Conservation (phyloP, 2,113 vertebrate genomes). For the Geothlypis trichas region DNA sequence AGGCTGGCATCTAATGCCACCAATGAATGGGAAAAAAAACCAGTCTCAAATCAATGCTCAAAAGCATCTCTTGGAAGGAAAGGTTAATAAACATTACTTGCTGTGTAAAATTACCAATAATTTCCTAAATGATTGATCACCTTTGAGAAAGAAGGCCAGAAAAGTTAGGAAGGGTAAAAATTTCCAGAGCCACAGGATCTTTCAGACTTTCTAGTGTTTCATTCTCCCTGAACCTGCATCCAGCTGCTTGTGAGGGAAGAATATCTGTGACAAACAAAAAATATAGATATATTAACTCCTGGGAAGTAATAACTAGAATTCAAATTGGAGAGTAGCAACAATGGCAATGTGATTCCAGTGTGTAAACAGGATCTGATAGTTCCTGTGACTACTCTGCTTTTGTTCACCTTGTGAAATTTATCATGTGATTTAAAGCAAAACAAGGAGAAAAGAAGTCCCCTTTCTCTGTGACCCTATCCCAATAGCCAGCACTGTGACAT, state of each 20-base stretch:
- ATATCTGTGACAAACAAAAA: not conserved
- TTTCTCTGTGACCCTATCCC: not conserved
- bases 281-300: not conserved
- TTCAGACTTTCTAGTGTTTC: not conserved
- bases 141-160: not conserved
- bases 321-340: not conserved
- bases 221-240: not conserved
- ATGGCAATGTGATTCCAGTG: not conserved
- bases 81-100: not conserved
- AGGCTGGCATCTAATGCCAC: not conserved
- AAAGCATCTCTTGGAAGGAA: not conserved
- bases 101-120: not conserved
- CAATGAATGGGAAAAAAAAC: not conserved
- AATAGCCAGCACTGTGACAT: not conserved
- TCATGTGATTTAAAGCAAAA: not conserved
- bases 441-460: not conserved
- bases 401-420: not conserved
- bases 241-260: not conserved
- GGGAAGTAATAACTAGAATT: not conserved
- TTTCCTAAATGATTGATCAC: not conserved
- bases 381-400: not conserved
- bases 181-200: not conserved
- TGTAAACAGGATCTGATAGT: not conserved
- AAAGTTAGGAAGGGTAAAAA: not conserved
- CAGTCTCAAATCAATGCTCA: not conserved